phyloP scores from a whole-genome alignment of 2,113 vertebrate genomes.

The Aphyosemion australe region DNA sequence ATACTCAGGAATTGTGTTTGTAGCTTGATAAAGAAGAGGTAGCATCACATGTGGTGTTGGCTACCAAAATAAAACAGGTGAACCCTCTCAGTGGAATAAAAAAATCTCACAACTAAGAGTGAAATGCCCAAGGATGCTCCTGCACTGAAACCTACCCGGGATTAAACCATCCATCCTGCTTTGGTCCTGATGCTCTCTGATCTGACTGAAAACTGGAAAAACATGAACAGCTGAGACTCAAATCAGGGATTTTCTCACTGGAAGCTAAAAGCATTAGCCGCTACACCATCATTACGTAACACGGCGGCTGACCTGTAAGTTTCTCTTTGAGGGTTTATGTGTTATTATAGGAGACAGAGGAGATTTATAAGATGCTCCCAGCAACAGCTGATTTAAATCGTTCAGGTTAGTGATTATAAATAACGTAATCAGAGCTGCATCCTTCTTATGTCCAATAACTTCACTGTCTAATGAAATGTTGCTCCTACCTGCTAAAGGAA shows the following conservation, averaged over 20 bases:
- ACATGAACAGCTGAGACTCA: not conserved
- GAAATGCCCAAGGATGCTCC: not conserved
- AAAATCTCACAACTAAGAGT: not conserved
- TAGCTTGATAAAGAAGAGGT: too few relatives aligned
- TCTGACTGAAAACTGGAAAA: not conserved
- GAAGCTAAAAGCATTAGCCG: not conserved
- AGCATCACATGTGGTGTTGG: not conserved
- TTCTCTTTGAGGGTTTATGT: not conserved
- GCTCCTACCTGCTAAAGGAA: slow-evolving; percentile 14
- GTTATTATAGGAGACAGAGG: slow-evolving; percentile 15
- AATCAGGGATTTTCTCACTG: not conserved
- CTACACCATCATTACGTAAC: not conserved
- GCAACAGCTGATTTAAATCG: slow-evolving; percentile 21
- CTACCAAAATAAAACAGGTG: not conserved
- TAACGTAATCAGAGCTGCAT: slow-evolving; percentile 49
- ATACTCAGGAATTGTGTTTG: not conserved
- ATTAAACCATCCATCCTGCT: not conserved
- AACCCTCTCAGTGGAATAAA: not conserved
- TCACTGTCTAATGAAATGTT: slow-evolving; percentile 32
- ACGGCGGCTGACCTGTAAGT: not conserved
- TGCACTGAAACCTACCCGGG: not conserved
- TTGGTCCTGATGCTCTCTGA: not conserved
- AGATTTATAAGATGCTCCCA: slow-evolving; percentile 40
- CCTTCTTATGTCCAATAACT: not conserved
- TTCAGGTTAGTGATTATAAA: slow-evolving; percentile 57